Base-by-base conservation (phyloP, 2,888 invertebrate genomes). In the Dermolepida albohirtum region DNA sequence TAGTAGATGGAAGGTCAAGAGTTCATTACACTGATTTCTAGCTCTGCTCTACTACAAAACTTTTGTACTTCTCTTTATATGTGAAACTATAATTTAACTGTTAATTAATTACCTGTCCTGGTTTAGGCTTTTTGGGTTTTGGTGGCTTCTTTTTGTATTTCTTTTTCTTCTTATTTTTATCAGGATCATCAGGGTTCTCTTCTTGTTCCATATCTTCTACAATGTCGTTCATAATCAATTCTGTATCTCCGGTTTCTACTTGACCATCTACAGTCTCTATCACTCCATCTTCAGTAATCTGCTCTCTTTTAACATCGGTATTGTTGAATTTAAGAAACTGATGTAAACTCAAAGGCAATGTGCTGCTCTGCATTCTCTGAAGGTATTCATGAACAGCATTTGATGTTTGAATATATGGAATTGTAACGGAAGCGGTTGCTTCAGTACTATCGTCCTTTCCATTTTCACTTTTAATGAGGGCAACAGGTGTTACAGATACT, bases 121-220 rank as follows among this genome's bases (percentile, higher is more conserved):
- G 92, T 83, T 92, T 90, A n/a, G 92, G 92, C 73, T 90, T 88
- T 78, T 90, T 89, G 0, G 92, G 92, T 79, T 92, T 92, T 1
- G 91, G 89, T 0, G 92, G 89, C 81, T 92, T 92, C 84, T 92
- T 92, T 86, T 92, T 92, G 82, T 91, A 90, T 77, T 91, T 92
- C 84, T 92, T 91, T 85, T 92, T 92, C 80, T 91, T 90, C 77
- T 77, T 80, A 22, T 77, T 78, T 47, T 81, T 80, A 34, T 80
- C 79, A 2, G 78, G 77, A 69, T 81, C 81, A 29, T 81, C 81
- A 1, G 75, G 74, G 51, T 71, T 76, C 66, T 81, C 83, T 66
- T 82, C 83, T 66, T 78, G 78, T 66, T 81, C 80, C 70, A 81
- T 78, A 68, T 83, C 83, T 44, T 76, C 79, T 64, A 81, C 80